A percentile compares a stretch with the other conserved stretches of the same genome.
These are phyloP conservation scores for Propithecus deckenii DNA, from an alignment of 2,797 vertebrate species.

Conservation along the genomic window DNA sequence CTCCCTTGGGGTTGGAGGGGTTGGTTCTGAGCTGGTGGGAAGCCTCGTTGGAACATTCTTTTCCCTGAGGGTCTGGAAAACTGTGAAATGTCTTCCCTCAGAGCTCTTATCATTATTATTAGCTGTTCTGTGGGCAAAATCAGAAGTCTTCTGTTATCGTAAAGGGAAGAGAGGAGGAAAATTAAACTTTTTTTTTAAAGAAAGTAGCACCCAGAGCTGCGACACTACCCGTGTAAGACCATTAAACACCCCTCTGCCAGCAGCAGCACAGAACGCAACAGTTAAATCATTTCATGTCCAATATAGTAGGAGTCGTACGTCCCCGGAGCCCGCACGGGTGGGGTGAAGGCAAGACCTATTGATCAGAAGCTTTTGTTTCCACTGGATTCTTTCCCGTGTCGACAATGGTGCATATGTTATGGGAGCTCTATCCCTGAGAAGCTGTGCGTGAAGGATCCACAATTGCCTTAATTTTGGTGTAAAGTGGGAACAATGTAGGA, in stretches of 20 bases:
- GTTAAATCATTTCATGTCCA: constrained; percentile 17
- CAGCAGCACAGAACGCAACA: not conserved
- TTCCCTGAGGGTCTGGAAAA: not conserved
- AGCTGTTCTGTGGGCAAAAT: not conserved
- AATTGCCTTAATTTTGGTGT: not conserved
- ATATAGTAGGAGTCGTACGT: not conserved
- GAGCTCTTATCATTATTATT: not conserved
- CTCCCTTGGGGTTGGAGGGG: not conserved
- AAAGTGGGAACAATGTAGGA: not conserved
- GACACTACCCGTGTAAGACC: not conserved
- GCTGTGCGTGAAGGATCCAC: not conserved
- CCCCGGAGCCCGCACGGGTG: not conserved
- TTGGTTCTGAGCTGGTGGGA: not conserved
- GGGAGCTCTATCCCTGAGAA: not conserved
- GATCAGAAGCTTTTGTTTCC: not conserved
- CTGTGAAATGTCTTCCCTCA: not conserved
- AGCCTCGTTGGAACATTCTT: not conserved
- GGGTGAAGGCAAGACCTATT: not conserved
- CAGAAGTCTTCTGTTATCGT: not conserved
- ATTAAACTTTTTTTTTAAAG: not conserved
- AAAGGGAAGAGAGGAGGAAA: not conserved
- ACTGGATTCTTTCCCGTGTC: not conserved
- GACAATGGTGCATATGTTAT: not conserved
- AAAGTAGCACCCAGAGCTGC: not conserved
- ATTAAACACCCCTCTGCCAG: not conserved